These are phyloP conservation scores for Eupeodes latifasciatus DNA, from an alignment of 2,888 invertebrate species.

Conservation along the genomic window DNA sequence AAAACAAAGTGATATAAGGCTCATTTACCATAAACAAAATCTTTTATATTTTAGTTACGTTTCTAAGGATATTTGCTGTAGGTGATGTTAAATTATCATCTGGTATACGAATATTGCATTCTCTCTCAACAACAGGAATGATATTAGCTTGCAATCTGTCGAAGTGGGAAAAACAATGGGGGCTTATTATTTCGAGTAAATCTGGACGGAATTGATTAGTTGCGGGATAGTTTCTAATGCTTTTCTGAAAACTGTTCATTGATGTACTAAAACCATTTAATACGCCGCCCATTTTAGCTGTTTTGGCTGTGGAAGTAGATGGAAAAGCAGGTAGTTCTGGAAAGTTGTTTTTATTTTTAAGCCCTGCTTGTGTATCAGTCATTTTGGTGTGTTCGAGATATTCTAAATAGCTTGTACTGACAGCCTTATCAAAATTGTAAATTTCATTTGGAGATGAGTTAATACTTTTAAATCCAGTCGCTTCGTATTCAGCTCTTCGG, in stretches of 20 bases:
- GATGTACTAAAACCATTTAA: slow-evolving; percentile 85
- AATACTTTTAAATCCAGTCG: slow-evolving; percentile 31
- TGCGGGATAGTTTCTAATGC: slow-evolving; percentile 78
- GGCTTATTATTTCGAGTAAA: slow-evolving; percentile 87
- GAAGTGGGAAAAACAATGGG: background rate
- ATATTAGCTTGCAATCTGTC: slow-evolving; percentile 28
- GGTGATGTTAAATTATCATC: slow-evolving; percentile 29
- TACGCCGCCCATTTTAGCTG: slow-evolving; percentile 85
- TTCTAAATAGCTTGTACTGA: background rate
- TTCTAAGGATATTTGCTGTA: slow-evolving; percentile 25
- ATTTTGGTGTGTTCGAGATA: background rate
- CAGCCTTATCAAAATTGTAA: slow-evolving; percentile 15
- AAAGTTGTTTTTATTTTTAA: slow-evolving; percentile 77
- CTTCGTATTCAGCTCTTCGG: slow-evolving; percentile 41
- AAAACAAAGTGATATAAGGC: slow-evolving; percentile 80
- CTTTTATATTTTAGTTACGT: slow-evolving; percentile 34
- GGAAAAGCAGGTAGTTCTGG: slow-evolving; percentile 82
- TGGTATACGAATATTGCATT: background rate
- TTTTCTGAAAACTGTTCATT: slow-evolving; percentile 81
- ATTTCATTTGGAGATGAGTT: slow-evolving; percentile 46
- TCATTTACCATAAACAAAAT: background rate
- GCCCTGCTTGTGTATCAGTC: background rate
- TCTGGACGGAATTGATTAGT: slow-evolving; percentile 91
- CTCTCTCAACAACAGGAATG: slow-evolving; percentile 26
- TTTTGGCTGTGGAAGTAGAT: slow-evolving; percentile 81